Evolutionary conservation across 2,888 invertebrate genomes (phyloP), one percentile per base, ranked within the genome.

Genomic region (Pherbina coryleti): DNA sequence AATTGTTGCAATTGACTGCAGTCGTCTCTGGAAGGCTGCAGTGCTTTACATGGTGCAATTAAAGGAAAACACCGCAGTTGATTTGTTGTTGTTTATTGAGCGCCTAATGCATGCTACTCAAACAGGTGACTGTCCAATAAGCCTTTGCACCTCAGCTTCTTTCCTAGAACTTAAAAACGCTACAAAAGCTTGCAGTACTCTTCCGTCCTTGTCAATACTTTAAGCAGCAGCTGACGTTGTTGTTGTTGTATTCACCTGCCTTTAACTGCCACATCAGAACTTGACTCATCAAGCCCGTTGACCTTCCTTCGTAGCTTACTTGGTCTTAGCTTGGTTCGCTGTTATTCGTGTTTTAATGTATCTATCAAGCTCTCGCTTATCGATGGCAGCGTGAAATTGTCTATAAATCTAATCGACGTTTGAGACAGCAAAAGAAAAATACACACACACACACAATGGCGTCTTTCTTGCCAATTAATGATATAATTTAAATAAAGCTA

Each of bases 11-110:
- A 34, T 64, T 66, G 25, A 9, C 22, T 55, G 22, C 19, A 55
- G 55, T 55, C 55, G 60, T 60, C 60, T 25, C 14, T 44, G 44
- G 44, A 11, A 2, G 44, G 44, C 44, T 44, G 44, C 74, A 80
- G 79, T 82, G 82, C 85, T 86, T 82, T 84, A 85, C 85, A 85
- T 86, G 85, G 87, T 81, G 82, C 74, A 83, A 85, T 86, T 84
- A 78, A 86, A 84, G 84, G 84, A 81, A 84, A 85, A 85, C 85
- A 87, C 70, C 81, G 67, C n/a, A 44, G 51, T 60, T 49, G 51
- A 2, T 53, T 14, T 31, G 31, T 34, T 28, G 28, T 55, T 34
- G 11, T 37, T 57, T 66, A 34, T 66, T 66, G 64, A 74, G 75
- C 73, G 79, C 77, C 73, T 71, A 79, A 78, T 69, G 73, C 77